Percentiles rank a stretch among this genome's conserved stretches.
phyloP scores from a whole-genome alignment of 2,888 invertebrate genomes.

The Ischnura elegans region DNA sequence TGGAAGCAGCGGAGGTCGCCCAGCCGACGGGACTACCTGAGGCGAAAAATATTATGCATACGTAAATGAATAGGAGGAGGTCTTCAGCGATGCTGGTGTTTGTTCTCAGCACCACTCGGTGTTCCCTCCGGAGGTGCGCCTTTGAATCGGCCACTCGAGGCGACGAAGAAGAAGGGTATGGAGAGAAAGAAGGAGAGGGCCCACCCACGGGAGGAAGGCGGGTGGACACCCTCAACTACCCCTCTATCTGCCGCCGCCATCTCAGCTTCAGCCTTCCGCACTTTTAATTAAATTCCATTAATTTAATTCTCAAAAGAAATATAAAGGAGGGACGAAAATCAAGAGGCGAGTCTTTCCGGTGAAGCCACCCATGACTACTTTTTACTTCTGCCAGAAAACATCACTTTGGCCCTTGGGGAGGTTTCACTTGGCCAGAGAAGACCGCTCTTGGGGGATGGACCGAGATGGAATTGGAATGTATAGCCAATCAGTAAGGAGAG shows the following conservation, averaged over 20 bases:
- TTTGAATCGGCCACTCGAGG: neutral
- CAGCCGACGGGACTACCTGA: neutral
- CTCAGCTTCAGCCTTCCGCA: neutral
- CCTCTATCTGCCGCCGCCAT: neutral
- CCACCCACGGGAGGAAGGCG: neutral
- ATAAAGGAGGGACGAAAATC: slow-evolving; percentile 26
- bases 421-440: neutral
- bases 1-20: neutral
- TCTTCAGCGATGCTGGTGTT: neutral
- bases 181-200: neutral
- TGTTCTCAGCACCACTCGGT: slow-evolving; percentile 12
- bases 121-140: neutral
- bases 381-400: neutral
- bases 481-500: neutral
- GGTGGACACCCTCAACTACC: neutral
- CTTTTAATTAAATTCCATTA: slow-evolving; percentile 27
- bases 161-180: neutral
- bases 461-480: neutral
- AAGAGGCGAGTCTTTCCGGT: neutral
- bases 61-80: neutral
- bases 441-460: neutral
- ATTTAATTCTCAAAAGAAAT: slow-evolving; percentile 9
- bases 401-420: neutral
- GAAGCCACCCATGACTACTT: neutral
- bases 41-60: neutral